phyloP scores from a whole-genome alignment of 2,113 vertebrate genomes.

The Gorilla gorilla region DNA sequence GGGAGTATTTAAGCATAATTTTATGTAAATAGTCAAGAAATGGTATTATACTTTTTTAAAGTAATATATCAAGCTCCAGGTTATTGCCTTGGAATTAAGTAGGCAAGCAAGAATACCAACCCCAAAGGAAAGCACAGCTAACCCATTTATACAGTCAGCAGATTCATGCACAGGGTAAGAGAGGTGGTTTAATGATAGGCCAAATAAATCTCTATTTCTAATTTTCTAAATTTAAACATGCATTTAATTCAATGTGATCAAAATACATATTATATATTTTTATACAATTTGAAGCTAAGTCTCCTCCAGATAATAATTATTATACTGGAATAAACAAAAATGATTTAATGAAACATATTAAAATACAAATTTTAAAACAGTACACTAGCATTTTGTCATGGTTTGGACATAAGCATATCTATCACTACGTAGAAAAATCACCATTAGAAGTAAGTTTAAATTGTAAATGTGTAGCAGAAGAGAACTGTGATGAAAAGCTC shows the following conservation, averaged over 20 bases:
- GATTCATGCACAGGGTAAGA: neutral
- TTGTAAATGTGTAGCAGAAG: neutral
- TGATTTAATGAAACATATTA: neutral
- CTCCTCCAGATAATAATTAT: neutral
- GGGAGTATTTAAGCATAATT: neutral
- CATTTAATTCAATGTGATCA: neutral
- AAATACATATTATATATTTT: neutral
- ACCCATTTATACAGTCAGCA: neutral
- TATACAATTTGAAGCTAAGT: neutral
- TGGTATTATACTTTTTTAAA: neutral
- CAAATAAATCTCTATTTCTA: neutral
- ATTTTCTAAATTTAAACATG: conserved; percentile 18
- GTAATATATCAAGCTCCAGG: neutral
- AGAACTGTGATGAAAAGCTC: neutral
- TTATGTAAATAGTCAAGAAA: neutral
- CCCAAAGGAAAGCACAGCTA: neutral
- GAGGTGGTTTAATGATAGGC: neutral
- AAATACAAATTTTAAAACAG: neutral
- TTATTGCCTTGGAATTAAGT: neutral
- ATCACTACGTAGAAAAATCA: neutral
- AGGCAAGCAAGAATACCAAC: neutral
- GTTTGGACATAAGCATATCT: neutral
- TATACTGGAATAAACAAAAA: neutral
- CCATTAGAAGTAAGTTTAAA: neutral
- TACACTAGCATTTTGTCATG: neutral